A percentile compares a stretch with the other conserved stretches of the same genome.
Evolutionary conservation across 2,888 invertebrate genomes (phyloP).

Genomic region (Cryptus armator): DNA sequence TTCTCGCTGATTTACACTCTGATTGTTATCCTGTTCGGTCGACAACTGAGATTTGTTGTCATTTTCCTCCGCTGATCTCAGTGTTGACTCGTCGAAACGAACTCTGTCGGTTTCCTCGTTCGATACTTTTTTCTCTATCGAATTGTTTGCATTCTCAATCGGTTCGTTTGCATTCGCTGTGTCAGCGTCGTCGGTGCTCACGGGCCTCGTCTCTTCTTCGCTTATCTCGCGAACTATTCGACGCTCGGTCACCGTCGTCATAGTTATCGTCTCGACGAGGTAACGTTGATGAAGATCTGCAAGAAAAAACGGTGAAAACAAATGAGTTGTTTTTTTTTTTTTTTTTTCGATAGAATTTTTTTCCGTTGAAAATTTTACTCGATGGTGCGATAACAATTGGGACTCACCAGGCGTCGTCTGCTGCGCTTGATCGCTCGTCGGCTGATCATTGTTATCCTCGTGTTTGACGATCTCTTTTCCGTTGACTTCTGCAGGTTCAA

Average conservation of each 20-base stretch:
- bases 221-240: slow-evolving; percentile 87
- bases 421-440: slow-evolving; percentile 79
- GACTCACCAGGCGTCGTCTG: slow-evolving; percentile 80
- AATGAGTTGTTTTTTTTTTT: background rate
- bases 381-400: background rate
- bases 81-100: slow-evolving; percentile 21
- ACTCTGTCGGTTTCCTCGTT: slow-evolving; percentile 49
- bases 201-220: slow-evolving; percentile 79
- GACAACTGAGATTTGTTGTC: slow-evolving; percentile 53
- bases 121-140: slow-evolving; percentile 33
- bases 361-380: background rate
- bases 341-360: background rate
- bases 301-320: slow-evolving; percentile 22
- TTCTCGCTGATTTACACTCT: slow-evolving; percentile 68
- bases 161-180: slow-evolving; percentile 54
- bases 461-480: slow-evolving; percentile 53
- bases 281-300: slow-evolving; percentile 85
- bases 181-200: slow-evolving; percentile 73
- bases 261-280: slow-evolving; percentile 89
- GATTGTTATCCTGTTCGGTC: slow-evolving; percentile 65
- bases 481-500: slow-evolving; percentile 40
- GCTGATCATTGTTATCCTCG: slow-evolving; percentile 73
- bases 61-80: slow-evolving; percentile 29
- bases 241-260: slow-evolving; percentile 89
- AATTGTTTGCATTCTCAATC: slow-evolving; percentile 56